Conservation (phyloP, 2,888 invertebrate species). For the Tipula helvola region DNA sequence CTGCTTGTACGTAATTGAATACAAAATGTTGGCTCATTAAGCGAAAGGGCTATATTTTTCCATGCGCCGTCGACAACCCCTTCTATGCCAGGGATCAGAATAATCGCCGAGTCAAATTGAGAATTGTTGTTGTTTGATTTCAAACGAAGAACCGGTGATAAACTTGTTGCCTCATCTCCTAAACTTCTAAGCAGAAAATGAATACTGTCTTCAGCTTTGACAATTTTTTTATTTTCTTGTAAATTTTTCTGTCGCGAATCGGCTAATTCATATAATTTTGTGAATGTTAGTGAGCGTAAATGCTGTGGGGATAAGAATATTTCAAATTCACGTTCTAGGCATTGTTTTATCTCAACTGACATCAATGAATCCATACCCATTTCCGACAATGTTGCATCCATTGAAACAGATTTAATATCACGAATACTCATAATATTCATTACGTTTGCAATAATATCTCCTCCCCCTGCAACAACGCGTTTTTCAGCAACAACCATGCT, state of each 20-base stretch:
- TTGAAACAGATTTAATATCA: conserved; percentile 55
- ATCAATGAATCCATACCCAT: conserved; percentile 95
- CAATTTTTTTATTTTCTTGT: conserved; percentile 24
- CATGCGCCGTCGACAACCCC: conserved; percentile 42
- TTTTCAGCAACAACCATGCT: conserved; percentile 85
- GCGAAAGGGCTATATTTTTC: conserved; percentile 26
- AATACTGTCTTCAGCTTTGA: conserved; percentile 36
- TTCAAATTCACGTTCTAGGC: conserved; percentile 79
- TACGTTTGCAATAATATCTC: conserved; percentile 58
- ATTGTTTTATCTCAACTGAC: conserved; percentile 93
- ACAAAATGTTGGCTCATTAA: conserved; percentile 24
- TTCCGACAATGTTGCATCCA: conserved; percentile 67
- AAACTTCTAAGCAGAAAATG: conserved; percentile 46
- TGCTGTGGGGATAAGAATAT: conserved; percentile 76
- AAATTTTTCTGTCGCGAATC: conserved; percentile 22
- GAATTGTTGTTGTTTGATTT: conserved; percentile 25
- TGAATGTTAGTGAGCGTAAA: conserved; percentile 65
- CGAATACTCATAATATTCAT: conserved; percentile 53
- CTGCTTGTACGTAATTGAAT: conserved; percentile 24
- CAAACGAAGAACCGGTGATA: conserved; percentile 42
- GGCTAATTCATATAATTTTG: conserved; percentile 30
- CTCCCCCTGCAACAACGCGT: conserved; percentile 44
- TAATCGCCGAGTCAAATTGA: conserved; percentile 23
- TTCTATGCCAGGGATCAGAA: conserved; percentile 56
- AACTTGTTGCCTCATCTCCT: conserved; percentile 44